phyloP scores from a whole-genome alignment of 2,797 vertebrate genomes.

The Ceyx erithaca region DNA sequence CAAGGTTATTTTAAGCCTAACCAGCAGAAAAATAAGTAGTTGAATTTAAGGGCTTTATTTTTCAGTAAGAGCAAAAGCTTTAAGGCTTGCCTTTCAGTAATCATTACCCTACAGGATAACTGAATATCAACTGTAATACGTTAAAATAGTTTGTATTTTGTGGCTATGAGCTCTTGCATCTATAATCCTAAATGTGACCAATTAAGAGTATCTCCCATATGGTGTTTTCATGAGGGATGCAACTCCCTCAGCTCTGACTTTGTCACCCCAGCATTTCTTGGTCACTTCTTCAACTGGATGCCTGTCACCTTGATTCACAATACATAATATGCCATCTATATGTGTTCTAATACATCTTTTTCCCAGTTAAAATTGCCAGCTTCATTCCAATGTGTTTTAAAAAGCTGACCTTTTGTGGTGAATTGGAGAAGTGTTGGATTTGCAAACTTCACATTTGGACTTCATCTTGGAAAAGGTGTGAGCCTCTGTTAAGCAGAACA shows the following conservation, averaged over 20 bases:
- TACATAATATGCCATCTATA: not conserved
- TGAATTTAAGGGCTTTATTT: conserved; percentile 59
- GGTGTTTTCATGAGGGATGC: not conserved
- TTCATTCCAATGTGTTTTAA: not conserved
- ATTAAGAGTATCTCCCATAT: not conserved
- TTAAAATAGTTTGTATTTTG: not conserved
- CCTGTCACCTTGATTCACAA: not conserved
- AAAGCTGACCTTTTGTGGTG: not conserved
- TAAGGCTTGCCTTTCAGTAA: not conserved
- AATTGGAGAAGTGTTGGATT: not conserved
- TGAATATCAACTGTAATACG: not conserved
- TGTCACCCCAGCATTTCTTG: not conserved
- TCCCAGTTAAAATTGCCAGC: not conserved
- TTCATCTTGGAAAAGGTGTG: not conserved
- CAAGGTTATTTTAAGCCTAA: conserved; percentile 63
- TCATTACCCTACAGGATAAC: not conserved
- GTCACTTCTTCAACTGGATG: not conserved
- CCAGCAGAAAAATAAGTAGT: conserved; percentile 28
- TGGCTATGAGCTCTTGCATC: not conserved
- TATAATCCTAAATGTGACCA: not conserved
- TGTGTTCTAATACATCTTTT: not conserved
- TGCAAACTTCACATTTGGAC: not conserved
- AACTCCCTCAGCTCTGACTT: not conserved
- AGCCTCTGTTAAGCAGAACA: not conserved
- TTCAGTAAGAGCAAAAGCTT: conserved; percentile 7